A percentile compares a stretch with the other conserved stretches of the same genome.
Conservation (phyloP, 1,140 invertebrate species). For the Scaptomyza pallida region DNA sequence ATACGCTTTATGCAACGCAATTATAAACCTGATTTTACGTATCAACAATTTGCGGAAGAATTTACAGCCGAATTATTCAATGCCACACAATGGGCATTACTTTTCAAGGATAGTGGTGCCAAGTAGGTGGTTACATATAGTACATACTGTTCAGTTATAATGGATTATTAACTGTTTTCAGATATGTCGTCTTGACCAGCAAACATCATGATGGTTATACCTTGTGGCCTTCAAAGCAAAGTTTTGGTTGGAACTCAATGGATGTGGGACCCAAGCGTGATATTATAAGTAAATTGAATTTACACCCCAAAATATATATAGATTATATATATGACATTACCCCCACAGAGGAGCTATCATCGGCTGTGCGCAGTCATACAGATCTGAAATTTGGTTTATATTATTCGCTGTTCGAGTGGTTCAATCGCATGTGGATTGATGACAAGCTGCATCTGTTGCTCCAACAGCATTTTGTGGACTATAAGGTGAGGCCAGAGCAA, state of each 20-base stretch:
- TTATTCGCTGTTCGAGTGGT: slow-evolving; percentile 96
- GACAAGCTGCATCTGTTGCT: slow-evolving; percentile 90
- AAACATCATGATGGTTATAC: slow-evolving; percentile 98
- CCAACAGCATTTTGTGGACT: slow-evolving; percentile 87
- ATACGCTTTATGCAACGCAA: slow-evolving; percentile 89
- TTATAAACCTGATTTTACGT: slow-evolving; percentile 91
- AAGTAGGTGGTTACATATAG: slow-evolving; percentile 85
- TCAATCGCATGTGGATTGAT: slow-evolving; percentile 91
- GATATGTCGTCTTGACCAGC: slow-evolving; percentile 94
- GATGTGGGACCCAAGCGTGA: slow-evolving; percentile 94
- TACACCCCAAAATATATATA: too few relatives aligned
- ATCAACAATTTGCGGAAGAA: slow-evolving; percentile 93
- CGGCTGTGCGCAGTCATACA: slow-evolving; percentile 88
- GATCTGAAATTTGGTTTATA: slow-evolving; percentile 93
- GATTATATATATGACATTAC: neutral
- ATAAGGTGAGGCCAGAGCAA: slow-evolving; percentile 91
- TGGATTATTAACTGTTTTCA: slow-evolving; percentile 61
- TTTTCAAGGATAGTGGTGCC: slow-evolving; percentile 91
- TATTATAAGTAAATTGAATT: slow-evolving; percentile 89
- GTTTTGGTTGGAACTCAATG: slow-evolving; percentile 95
- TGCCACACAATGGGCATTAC: slow-evolving; percentile 89
- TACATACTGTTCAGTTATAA: neutral
- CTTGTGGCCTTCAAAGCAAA: slow-evolving; percentile 93
- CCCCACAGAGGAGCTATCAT: slow-evolving; percentile 86
- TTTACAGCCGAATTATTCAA: slow-evolving; percentile 94